Base-by-base conservation (phyloP, 2,888 invertebrate genomes). In the Caenorhabditis panamensis region DNA sequence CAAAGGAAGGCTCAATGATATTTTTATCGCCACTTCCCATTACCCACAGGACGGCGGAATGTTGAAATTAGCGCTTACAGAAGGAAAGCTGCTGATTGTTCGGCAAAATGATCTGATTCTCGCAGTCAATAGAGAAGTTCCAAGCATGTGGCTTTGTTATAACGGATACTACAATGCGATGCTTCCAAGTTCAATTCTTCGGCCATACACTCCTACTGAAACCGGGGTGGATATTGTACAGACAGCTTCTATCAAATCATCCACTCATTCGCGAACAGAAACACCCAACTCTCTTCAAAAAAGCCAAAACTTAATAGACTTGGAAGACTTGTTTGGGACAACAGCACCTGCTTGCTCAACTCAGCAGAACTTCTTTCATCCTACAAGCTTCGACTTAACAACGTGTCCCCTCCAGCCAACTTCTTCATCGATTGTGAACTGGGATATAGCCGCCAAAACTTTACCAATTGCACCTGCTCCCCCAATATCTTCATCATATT, bases 141-240 rank as follows among this genome's bases (percentile, higher is more conserved):
- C 78, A 1, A 78, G 82, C 22, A 78, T 79, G 76, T 82, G 82
- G 82, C 61, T 83, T 2, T 83, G 83, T 58, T 85, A 85, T 54
- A 85, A 85, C 66, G 85, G 85, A 13, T 85, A 79, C 51, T 85
- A 85, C 61, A 85, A 85, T 36, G 85, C 83, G 0, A 79, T 80
- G 67, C 73, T 85, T 8, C 83, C 85, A 5, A 77, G 75, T 22
- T 68, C 62, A 5, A 67, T 83, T 36, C 73, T 85, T 18, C 54
- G 47, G 9, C 83, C 82, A 4, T 85, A 71, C 53, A 62, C 28
- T 8, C 37, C 37, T 1, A 49, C 75, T 16, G 78, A 82, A 54
- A 66, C 28, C 6, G 82, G 82, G 36, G 64, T 68, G 1, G 76
- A 76, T 37, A 54, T 67, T 5, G 80, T 56, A 0, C 20, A 58